Evolutionary conservation across 1,140 invertebrate genomes (phyloP), one percentile per base, ranked within the genome.

Genomic region (Drosophila auraria): DNA sequence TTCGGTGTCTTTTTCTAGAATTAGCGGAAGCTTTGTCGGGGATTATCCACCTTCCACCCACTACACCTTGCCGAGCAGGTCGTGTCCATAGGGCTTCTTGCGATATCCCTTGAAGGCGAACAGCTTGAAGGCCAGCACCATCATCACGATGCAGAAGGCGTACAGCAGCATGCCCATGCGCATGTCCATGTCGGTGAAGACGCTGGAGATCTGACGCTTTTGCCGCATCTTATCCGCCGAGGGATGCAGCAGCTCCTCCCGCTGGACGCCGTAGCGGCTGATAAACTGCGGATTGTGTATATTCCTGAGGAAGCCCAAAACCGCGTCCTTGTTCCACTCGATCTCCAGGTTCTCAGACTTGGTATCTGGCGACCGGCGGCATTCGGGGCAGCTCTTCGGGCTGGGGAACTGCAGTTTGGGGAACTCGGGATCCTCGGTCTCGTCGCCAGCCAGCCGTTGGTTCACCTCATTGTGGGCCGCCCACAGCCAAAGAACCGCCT

Each of bases 401-500:
- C 95, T 94, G 1, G 99, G 99, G 93, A 99, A 99, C 90, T 98
- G 97, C 42, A 97, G 94, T 93, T 99, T 99, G 1, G 96, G 97
- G 93, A 97, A 95, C 60, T 94, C 82, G 0, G 98, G 98, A 94
- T 99, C 99, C 93, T 99, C 98, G 12, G 97, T 98, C 1, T 94
- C 53, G 93, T 99, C 97, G 0, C 97, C 96, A 36, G 96, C 94
- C 15, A 99, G 93, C 75, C 98, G 95, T 72, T 96, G 94, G 92
- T 99, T 99, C 0, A 98, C 98, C 93, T 96, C 95, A 93, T 99
- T 99, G 91, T 99, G 98, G 2, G 97, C 96, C 60, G 94, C 94
- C 99, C 99, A 99, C 3, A 99, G 93, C 98, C 98, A 99, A 8
- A 99, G 83, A 1, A 99, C 95, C 20, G 96, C 95, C 51, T 98